Conservation (phyloP, 2,888 invertebrate species). For the Drosophila helvetica region DNA sequence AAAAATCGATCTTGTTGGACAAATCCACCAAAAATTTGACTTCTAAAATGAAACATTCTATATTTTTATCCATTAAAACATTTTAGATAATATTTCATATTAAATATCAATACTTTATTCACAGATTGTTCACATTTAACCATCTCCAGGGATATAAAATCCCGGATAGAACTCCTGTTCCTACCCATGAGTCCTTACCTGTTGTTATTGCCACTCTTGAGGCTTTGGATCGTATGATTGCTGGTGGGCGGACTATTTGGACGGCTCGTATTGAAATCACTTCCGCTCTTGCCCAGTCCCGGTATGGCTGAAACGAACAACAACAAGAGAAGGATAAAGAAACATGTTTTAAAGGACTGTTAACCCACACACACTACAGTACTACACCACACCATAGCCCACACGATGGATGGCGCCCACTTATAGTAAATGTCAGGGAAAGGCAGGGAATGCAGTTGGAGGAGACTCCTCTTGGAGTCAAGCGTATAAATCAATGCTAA, state of each 20-base stretch:
- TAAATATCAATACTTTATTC: background rate
- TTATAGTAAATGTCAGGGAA: conserved; percentile 53
- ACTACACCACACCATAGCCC: background rate
- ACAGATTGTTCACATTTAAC: background rate
- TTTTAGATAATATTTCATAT: too few relatives aligned
- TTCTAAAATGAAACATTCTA: too few relatives aligned
- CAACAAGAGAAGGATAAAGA: background rate
- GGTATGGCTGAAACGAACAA: conserved; percentile 82
- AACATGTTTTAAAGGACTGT: conserved; percentile 24
- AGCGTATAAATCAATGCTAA: conserved; percentile 69
- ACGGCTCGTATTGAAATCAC: conserved; percentile 85
- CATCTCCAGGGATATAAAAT: background rate
- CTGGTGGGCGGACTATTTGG: conserved; percentile 83
- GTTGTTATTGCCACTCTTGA: conserved; percentile 83
- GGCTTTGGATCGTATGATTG: conserved; percentile 82
- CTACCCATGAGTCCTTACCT: conserved; percentile 66
- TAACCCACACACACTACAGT: conserved; percentile 1
- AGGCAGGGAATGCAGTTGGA: conserved; percentile 25
- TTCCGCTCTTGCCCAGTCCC: conserved; percentile 87
- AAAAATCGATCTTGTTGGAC: too few relatives aligned
- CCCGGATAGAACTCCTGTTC: background rate
- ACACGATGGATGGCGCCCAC: conserved; percentile 53
- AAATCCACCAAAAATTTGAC: too few relatives aligned
- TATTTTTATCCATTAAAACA: too few relatives aligned
- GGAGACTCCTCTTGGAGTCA: conserved; percentile 26